A percentile compares a stretch with the other conserved stretches of the same genome.
Conservation (phyloP, 1,140 invertebrate species). For the Polypedilum vanderplanki region DNA sequence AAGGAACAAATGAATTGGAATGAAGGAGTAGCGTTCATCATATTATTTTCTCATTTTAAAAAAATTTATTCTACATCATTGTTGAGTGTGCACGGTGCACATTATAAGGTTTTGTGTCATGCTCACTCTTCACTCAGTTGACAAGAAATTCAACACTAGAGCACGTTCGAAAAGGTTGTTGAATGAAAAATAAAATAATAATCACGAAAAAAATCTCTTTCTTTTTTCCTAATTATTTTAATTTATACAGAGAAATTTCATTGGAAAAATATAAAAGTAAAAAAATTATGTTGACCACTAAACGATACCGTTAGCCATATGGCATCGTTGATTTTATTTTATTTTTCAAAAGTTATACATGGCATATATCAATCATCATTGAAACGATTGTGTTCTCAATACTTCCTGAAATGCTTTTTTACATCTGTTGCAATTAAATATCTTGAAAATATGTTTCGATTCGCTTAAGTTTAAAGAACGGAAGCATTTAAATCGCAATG, state of each 20-base stretch:
- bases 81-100: background rate
- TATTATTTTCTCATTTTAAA: background rate
- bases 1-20: conserved; percentile 25
- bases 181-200: background rate
- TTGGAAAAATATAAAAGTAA: too few species aligned
- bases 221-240: too few species aligned
- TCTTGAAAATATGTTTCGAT: background rate
- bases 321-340: too few species aligned
- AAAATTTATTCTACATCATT: background rate
- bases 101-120: conserved; percentile 6
- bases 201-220: too few species aligned
- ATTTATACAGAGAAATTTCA: too few species aligned
- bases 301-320: too few species aligned
- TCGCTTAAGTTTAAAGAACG: background rate
- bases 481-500: conserved; percentile 18
- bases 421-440: background rate
- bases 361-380: too few species aligned
- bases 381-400: background rate
- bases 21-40: background rate
- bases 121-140: background rate
- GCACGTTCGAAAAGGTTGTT: conserved; percentile 23
- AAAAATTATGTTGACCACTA: too few species aligned
- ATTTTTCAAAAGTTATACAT: too few species aligned
- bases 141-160: conserved; percentile 21
- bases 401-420: background rate